These are phyloP conservation scores for Gibbula magus DNA, from an alignment of 2,888 invertebrate species.

Conservation along the genomic window DNA sequence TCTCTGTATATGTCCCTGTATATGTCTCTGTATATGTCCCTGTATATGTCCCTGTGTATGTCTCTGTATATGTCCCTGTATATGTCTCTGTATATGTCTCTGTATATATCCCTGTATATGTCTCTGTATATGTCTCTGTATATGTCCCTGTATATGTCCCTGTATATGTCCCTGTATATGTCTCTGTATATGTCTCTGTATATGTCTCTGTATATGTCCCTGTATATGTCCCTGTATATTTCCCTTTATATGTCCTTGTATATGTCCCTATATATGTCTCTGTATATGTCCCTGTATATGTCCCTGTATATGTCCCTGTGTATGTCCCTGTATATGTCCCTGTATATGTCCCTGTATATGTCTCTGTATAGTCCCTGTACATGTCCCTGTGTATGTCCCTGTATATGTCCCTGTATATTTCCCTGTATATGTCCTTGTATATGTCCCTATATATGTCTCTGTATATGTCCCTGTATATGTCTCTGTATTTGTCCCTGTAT, in stretches of 20 bases:
- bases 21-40: no score
- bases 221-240: background rate
- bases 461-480: background rate
- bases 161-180: background rate
- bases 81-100: background rate
- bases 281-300: no score
- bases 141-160: background rate
- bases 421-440: no score
- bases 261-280: constrained; percentile 7
- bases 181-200: no score
- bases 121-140: background rate
- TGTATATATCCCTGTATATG: background rate
- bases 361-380: background rate
- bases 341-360: no score
- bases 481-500: background rate
- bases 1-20: no score
- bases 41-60: no score
- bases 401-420: no score
- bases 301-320: background rate
- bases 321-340: background rate
- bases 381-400: no score
- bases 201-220: background rate
- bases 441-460: no score
- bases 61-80: no score
- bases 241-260: background rate